A percentile compares a stretch with the other conserved stretches of the same genome.
These are phyloP conservation scores for Hybognathus amarus DNA, from an alignment of 2,797 vertebrate genomes.

Conservation along the genomic window DNA sequence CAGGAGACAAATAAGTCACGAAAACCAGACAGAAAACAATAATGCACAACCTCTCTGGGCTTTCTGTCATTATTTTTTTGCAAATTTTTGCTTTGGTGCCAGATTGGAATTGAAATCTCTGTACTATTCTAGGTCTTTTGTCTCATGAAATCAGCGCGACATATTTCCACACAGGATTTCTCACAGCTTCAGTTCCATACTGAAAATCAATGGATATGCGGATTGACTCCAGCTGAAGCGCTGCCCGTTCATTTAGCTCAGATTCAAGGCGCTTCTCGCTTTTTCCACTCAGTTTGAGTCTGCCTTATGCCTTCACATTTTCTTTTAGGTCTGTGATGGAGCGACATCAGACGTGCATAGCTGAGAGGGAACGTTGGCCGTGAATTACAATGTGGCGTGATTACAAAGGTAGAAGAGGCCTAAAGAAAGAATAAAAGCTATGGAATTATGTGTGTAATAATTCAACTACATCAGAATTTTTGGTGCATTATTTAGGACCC, in stretches of 20 bases:
- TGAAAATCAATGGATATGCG: conserved; percentile 18
- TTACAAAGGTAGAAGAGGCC: background rate
- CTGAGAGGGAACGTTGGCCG: background rate
- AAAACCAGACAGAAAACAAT: background rate
- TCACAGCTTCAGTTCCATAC: conserved; percentile 17
- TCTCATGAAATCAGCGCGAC: background rate
- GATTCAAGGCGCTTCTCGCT: conserved; percentile 6
- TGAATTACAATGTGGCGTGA: conserved; percentile 19
- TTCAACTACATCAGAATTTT: background rate
- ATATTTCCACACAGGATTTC: conserved; percentile 25
- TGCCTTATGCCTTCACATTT: conserved; percentile 7
- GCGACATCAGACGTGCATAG: conserved; percentile 12
- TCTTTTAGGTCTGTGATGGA: conserved; percentile 14
- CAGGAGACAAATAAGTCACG: background rate
- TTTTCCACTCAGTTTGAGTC: conserved; percentile 6
- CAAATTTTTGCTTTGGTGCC: conserved; percentile 3
- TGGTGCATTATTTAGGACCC: background rate
- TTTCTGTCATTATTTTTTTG: conserved; percentile 13
- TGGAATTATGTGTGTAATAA: conserved; percentile 3
- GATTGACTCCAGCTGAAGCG: conserved; percentile 28
- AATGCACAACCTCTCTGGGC: background rate
- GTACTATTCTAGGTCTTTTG: conserved; percentile 14
- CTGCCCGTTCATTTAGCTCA: conserved; percentile 26
- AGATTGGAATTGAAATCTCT: background rate
- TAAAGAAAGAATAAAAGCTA: conserved; percentile 7